Percentiles rank a stretch among this genome's conserved stretches.
Conservation (phyloP, 2,888 invertebrate genomes). For the Pimpla rufipes region DNA sequence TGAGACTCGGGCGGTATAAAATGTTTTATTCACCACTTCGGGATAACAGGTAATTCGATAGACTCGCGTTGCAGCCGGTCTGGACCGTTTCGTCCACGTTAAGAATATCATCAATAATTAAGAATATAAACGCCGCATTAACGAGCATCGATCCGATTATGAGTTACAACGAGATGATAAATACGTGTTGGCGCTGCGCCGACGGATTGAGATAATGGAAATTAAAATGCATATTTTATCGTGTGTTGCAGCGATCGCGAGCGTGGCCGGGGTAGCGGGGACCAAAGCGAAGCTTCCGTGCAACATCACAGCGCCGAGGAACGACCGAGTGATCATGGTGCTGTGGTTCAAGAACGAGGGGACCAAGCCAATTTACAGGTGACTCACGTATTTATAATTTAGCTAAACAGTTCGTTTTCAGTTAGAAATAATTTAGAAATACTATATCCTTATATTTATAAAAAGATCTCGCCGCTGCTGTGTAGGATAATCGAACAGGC, state of each 20-base stretch:
- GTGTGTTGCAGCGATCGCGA: conserved; percentile 91
- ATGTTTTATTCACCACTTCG: not conserved
- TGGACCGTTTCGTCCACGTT: not conserved
- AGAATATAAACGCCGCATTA: not conserved
- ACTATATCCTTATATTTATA: no score
- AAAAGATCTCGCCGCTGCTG: no score
- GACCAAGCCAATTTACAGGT: conserved; percentile 95
- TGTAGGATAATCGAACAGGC: no score
- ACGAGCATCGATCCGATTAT: not conserved
- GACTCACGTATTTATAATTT: conserved; percentile 70
- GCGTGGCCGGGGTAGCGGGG: conserved; percentile 93
- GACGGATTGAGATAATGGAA: not conserved
- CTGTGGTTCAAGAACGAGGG: conserved; percentile 95
- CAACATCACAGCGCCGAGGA: conserved; percentile 92
- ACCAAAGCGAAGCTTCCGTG: conserved; percentile 94
- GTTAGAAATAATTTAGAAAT: not conserved
- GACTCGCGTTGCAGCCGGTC: not conserved
- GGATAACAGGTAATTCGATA: not conserved
- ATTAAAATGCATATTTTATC: no score
- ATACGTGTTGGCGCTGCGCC: not conserved
- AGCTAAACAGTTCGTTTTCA: not conserved
- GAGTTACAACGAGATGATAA: not conserved
- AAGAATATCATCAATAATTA: no score
- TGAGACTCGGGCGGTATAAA: not conserved
- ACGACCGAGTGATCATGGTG: conserved; percentile 95